phyloP scores from a whole-genome alignment of 2,888 invertebrate genomes.

The Calliphora vomitoria region DNA sequence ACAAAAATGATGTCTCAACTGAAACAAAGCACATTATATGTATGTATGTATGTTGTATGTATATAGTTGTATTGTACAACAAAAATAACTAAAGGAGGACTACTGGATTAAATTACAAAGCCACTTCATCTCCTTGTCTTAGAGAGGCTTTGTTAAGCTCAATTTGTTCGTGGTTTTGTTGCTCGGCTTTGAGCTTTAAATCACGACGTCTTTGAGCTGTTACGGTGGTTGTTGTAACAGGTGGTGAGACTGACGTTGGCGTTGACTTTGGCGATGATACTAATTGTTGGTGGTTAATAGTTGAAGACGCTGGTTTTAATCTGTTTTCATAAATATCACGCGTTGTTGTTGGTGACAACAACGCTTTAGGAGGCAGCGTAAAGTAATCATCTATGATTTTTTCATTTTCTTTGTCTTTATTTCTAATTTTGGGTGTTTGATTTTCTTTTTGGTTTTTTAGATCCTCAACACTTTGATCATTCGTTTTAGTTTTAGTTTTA shows the following conservation, averaged over 20 bases:
- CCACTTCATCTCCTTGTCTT: constrained; percentile 81
- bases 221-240: constrained; percentile 66
- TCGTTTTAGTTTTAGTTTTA: constrained; percentile 36
- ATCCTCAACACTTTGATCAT: constrained; percentile 49
- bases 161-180: constrained; percentile 78
- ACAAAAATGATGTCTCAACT: constrained; percentile 31
- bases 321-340: constrained; percentile 70
- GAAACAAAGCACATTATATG: constrained; percentile 1
- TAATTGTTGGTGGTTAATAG: constrained; percentile 33
- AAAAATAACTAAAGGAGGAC: constrained; percentile 13
- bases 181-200: constrained; percentile 78
- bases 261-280: constrained; percentile 21
- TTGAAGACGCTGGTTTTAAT: constrained; percentile 50
- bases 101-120: constrained; percentile 76
- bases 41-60: neutral
- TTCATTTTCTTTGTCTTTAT: constrained; percentile 35
- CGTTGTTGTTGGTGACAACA: constrained; percentile 69
- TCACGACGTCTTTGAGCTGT: constrained; percentile 80
- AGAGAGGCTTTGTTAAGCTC: constrained; percentile 74
- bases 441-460: constrained; percentile 27
- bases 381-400: constrained; percentile 60
- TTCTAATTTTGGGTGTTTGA: constrained; percentile 17
- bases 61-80: neutral
- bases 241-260: constrained; percentile 30
- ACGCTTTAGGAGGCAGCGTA: constrained; percentile 62